A percentile compares a stretch with the other conserved stretches of the same genome.
Evolutionary conservation across 2,797 vertebrate species (phyloP).

Genomic region (Enteromius treurensis): DNA sequence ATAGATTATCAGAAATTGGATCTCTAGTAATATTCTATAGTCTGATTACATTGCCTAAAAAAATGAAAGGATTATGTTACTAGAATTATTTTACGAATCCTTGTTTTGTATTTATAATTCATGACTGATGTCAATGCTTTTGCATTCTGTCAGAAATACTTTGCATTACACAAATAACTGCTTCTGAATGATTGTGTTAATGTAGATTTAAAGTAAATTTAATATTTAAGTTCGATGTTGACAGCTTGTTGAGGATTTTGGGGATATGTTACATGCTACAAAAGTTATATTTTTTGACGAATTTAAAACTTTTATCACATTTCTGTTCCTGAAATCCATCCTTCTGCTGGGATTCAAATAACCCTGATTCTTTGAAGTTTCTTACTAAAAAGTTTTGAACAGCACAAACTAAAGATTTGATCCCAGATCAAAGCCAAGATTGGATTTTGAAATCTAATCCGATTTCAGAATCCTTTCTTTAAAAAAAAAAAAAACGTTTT

Average conservation of each 20-base stretch:
- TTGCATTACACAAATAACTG: background rate
- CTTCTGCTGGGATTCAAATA: background rate
- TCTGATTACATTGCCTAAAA: too few relatives aligned
- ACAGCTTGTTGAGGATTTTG: background rate
- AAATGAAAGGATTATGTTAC: too few relatives aligned
- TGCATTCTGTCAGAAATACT: too few relatives aligned
- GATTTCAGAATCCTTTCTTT: background rate
- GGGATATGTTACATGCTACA: background rate
- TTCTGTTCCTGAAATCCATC: background rate
- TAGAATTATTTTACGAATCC: too few relatives aligned
- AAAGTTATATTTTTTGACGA: background rate
- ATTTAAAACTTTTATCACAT: background rate
- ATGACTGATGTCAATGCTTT: too few relatives aligned
- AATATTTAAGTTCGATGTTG: too few relatives aligned
- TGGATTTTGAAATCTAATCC: background rate
- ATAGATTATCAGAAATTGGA: too few relatives aligned
- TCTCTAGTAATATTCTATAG: too few relatives aligned
- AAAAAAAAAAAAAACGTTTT: background rate
- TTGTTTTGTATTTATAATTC: too few relatives aligned
- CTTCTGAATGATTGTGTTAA: background rate
- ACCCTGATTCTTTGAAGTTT: background rate
- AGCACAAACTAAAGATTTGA: background rate
- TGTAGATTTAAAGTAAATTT: too few relatives aligned
- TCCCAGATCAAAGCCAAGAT: too few relatives aligned
- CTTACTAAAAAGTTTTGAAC: background rate